A percentile compares a stretch with the other conserved stretches of the same genome.
These are phyloP conservation scores for Ametastegia equiseti DNA, from an alignment of 2,888 invertebrate species.

Conservation along the genomic window DNA sequence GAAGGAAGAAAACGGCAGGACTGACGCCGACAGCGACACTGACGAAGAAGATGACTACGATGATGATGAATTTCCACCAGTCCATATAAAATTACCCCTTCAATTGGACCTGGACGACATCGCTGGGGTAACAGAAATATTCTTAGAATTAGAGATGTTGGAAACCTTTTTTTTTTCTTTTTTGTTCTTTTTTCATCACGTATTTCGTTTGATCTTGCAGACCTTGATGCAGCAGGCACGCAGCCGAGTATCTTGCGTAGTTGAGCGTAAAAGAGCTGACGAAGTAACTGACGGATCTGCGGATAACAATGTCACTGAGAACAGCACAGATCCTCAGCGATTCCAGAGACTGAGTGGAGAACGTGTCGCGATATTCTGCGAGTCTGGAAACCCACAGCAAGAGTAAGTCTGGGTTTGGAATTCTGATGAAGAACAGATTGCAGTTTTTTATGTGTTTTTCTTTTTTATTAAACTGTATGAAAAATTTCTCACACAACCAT, in stretches of 20 bases:
- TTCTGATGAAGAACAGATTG: too few species aligned
- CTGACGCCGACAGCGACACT: constrained; percentile 77
- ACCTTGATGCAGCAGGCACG: constrained; percentile 77
- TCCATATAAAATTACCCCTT: constrained; percentile 86
- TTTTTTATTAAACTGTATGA: background rate
- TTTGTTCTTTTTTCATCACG: constrained; percentile 4
- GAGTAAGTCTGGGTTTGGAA: constrained; percentile 71
- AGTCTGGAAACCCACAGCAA: constrained; percentile 85
- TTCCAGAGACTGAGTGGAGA: constrained; percentile 88
- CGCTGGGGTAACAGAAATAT: constrained; percentile 79
- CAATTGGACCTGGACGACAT: constrained; percentile 91
- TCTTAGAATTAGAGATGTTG: background rate
- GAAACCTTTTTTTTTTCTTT: background rate
- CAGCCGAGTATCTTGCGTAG: constrained; percentile 93
- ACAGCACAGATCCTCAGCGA: constrained; percentile 83
- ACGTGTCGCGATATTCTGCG: constrained; percentile 92
- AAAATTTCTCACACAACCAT: background rate
- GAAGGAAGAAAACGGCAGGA: constrained; percentile 72
- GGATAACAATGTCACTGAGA: constrained; percentile 84
- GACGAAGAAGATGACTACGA: constrained; percentile 77
- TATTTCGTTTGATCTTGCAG: constrained; percentile 62
- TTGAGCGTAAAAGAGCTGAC: constrained; percentile 90
- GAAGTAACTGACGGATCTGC: constrained; percentile 89
- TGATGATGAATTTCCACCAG: constrained; percentile 76
- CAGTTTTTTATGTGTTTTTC: background rate